Conservation (phyloP, 2,113 vertebrate species). For the Loxodonta africana region DNA sequence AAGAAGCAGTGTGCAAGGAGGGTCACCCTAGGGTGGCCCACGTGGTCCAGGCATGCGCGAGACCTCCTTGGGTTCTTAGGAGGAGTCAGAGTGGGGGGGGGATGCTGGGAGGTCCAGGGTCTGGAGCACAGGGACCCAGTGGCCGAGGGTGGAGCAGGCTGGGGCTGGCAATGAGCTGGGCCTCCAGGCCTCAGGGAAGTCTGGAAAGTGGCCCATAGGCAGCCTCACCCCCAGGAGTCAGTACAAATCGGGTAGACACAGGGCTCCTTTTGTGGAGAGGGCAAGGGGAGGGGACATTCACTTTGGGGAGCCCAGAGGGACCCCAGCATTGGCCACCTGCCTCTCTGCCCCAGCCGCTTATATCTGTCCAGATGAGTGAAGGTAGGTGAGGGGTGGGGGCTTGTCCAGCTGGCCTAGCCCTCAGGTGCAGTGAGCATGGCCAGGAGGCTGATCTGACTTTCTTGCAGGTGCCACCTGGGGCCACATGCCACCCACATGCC, state of each 20-base stretch:
- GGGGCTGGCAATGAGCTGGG: neutral
- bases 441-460: neutral
- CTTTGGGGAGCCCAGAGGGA: neutral
- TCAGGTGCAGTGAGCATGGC: neutral
- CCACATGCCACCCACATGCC: neutral
- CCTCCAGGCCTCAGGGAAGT: no score
- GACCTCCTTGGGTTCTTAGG: no score
- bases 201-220: no score
- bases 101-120: no score
- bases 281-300: no score
- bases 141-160: neutral
- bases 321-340: no score
- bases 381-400: neutral
- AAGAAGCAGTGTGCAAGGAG: neutral
- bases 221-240: neutral
- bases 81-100: neutral
- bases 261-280: neutral
- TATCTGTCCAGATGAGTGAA: neutral
- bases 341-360: neutral
- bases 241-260: neutral
- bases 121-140: no score
- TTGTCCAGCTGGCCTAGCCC: neutral
- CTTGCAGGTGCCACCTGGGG: constrained; percentile 7
- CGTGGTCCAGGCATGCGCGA: no score
- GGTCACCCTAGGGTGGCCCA: neutral